Conservation (phyloP, 2,888 invertebrate genomes). For the Tipula lateralis region DNA sequence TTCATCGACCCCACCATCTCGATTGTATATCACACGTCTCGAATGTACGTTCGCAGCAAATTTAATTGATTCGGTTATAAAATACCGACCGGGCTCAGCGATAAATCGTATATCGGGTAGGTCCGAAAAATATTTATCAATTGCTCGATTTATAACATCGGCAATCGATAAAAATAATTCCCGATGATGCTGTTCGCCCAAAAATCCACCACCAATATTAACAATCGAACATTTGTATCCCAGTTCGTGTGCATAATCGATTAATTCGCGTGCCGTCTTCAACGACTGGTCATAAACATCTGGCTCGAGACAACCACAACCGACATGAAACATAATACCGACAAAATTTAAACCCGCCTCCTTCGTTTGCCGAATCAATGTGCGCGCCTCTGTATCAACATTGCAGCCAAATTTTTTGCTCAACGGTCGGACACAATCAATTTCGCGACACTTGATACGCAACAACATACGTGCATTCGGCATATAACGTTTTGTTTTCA, state of each 20-base stretch:
- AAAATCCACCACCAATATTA: slow-evolving; percentile 25
- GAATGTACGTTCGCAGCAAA: background rate
- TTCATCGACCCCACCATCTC: background rate
- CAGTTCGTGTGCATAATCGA: background rate
- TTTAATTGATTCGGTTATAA: background rate
- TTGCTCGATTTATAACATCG: background rate
- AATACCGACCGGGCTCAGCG: background rate
- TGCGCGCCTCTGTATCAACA: background rate
- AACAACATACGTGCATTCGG: background rate
- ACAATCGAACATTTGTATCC: background rate
- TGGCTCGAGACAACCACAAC: background rate
- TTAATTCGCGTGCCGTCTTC: background rate
- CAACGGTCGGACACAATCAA: background rate
- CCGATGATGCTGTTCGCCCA: background rate
- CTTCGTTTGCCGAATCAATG: background rate
- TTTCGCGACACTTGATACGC: background rate
- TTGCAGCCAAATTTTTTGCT: background rate
- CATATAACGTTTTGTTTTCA: background rate
- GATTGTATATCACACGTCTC: background rate
- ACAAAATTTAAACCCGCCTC: slow-evolving; percentile 3
- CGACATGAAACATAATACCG: slow-evolving; percentile 12
- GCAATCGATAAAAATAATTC: too few relatives aligned
- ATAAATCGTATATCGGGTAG: background rate
- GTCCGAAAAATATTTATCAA: background rate
- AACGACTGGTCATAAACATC: background rate